Conservation (phyloP, 2,113 vertebrate genomes). For the Hypanus sabinus region DNA sequence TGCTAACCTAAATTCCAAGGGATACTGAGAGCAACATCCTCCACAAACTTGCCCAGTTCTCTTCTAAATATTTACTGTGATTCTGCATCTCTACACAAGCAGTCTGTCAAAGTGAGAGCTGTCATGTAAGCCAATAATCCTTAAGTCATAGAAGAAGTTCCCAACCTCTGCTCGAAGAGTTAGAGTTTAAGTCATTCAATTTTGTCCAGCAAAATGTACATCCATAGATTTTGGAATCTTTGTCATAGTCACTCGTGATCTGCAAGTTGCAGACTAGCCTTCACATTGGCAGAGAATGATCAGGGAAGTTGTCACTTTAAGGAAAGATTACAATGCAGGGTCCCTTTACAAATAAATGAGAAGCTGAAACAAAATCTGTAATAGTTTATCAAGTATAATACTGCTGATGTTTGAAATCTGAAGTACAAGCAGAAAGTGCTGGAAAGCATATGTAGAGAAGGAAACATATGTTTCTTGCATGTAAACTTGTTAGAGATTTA, state of each 20-base stretch:
- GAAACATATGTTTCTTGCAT: background rate
- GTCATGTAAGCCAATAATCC: too few relatives aligned
- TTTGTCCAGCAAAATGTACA: too few relatives aligned
- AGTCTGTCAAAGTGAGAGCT: too few relatives aligned
- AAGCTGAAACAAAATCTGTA: background rate
- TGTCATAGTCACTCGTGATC: too few relatives aligned
- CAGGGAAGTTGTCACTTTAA: background rate
- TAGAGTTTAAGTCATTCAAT: too few relatives aligned
- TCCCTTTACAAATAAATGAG: background rate
- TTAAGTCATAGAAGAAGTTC: too few relatives aligned
- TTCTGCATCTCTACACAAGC: background rate
- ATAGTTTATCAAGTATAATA: too few relatives aligned
- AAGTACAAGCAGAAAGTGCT: background rate
- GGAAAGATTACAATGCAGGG: background rate
- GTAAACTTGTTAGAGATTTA: background rate
- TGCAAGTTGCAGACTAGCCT: background rate
- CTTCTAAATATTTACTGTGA: background rate
- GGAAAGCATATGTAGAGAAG: background rate
- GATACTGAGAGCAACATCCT: background rate
- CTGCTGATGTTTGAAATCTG: too few relatives aligned
- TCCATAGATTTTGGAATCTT: too few relatives aligned
- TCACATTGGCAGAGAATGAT: background rate
- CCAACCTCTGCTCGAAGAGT: too few relatives aligned
- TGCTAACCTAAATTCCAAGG: too few relatives aligned
- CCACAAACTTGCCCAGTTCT: background rate